Evolutionary conservation across 2,888 invertebrate genomes (phyloP), one percentile per base, ranked within the genome.

Genomic region (Saturnia japonica): DNA sequence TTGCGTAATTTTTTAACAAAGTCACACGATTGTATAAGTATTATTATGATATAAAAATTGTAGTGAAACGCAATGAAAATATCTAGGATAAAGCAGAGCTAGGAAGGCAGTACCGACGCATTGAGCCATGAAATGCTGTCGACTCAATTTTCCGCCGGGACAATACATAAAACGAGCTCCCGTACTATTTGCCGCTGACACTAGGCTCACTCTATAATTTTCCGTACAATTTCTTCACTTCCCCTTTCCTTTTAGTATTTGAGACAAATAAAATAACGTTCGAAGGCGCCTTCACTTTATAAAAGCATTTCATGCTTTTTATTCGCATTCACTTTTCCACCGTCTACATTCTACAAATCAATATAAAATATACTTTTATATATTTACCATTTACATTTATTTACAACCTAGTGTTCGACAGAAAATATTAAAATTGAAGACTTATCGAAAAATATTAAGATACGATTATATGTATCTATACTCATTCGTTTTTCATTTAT

Each of bases 101-200:
- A 76, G 80, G 80, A 79, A 80, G 81, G 83, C 84, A 87, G 88
- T 88, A 88, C 84, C 81, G 84, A 82, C 79, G 87, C 90, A 88
- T 82, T 82, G 86, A 90, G 86, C 88, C 90, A 88, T 91, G 86
- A 91, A 92, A 88, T 86, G 82, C 84, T 85, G 88, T 81, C 85
- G 86, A 88, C 87, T 89, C 91, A 90, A 91, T 92, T 90, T 88
- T 83, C 83, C 84, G 82, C 81, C 80, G 84, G 82, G 85, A 89
- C 89, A 90, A 88, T 86, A 84, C 84, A 82, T 77, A 80, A 80
- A 81, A 83, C 80, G 80, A 80, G 80, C 80, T 78, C 78, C 71
- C 78, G 77, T 81, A 77, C 80, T 80, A 79, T 80, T 80, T 77
- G 77, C 76, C 78, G 75, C 75, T 82, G 80, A 83, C 85, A 86